Conservation (phyloP, 2,888 invertebrate genomes). For the Epinotia brunnichana region DNA sequence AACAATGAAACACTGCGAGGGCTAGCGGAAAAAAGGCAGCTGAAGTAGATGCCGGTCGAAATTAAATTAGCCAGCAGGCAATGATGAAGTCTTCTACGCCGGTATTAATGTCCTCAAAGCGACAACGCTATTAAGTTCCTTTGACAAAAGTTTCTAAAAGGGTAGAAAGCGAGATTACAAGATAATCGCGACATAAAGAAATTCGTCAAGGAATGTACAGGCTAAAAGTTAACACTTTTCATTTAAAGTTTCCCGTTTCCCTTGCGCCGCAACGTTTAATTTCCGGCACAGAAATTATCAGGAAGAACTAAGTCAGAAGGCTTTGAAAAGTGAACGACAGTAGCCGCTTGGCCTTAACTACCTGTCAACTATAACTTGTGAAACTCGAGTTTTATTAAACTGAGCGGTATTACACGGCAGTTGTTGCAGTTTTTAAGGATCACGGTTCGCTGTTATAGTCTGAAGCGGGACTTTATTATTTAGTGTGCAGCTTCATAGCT, state of each 20-base stretch:
- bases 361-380: slow-evolving; percentile 53
- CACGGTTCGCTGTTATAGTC: slow-evolving; percentile 25
- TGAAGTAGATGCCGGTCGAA: neutral
- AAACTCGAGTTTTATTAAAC: slow-evolving; percentile 45
- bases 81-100: slow-evolving; percentile 28
- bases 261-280: slow-evolving; percentile 74
- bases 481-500: slow-evolving; percentile 29
- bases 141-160: slow-evolving; percentile 48
- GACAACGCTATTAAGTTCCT: slow-evolving; percentile 51
- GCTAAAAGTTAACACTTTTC: slow-evolving; percentile 71
- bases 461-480: slow-evolving; percentile 30
- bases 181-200: slow-evolving; percentile 62
- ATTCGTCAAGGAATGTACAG: slow-evolving; percentile 65
- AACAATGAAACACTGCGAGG: neutral
- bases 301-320: slow-evolving; percentile 66
- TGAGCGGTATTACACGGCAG: slow-evolving; percentile 32
- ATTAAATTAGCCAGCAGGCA: neutral
- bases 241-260: slow-evolving; percentile 73
- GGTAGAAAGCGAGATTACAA: slow-evolving; percentile 61
- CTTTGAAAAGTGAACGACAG: slow-evolving; percentile 60
- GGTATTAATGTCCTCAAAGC: slow-evolving; percentile 45
- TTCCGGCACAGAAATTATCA: slow-evolving; percentile 75
- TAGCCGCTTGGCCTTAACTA: slow-evolving; percentile 51
- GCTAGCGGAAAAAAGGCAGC: neutral
- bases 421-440: slow-evolving; percentile 41